A percentile compares a stretch with the other conserved stretches of the same genome.
Evolutionary conservation across 1,140 invertebrate genomes (phyloP).

Genomic region (Pseudomyrmex cubaensis): DNA sequence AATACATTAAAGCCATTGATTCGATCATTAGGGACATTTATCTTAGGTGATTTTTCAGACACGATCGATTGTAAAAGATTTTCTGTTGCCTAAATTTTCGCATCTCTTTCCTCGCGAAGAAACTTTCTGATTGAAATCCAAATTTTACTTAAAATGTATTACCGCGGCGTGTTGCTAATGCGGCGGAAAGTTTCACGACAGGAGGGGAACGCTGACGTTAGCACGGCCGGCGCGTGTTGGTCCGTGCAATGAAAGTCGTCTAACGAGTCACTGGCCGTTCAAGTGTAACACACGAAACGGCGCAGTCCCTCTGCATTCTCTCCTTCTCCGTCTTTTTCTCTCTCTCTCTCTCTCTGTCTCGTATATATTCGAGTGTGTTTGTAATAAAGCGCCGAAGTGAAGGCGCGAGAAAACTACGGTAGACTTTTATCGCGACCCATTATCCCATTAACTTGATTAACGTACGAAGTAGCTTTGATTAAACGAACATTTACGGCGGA

Average conservation of each 20-base stretch:
- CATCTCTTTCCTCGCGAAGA: too few relatives aligned
- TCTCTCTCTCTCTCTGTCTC: not conserved
- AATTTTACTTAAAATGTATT: not conserved
- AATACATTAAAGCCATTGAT: too few relatives aligned
- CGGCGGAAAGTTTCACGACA: constrained; percentile 61
- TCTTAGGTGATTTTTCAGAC: too few relatives aligned
- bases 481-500: not conserved
- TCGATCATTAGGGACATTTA: too few relatives aligned
- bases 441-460: constrained; percentile 25
- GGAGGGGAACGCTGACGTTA: constrained; percentile 41
- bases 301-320: not conserved
- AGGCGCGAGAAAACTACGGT: not conserved
- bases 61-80: too few relatives aligned
- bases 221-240: constrained; percentile 37
- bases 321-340: too few relatives aligned
- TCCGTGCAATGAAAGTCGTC: constrained; percentile 77
- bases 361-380: not conserved
- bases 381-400: constrained; percentile 31
- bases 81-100: too few relatives aligned
- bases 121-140: not conserved
- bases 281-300: constrained; percentile 40
- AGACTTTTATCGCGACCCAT: not conserved
- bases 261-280: constrained; percentile 72
- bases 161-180: not conserved
- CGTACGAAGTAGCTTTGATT: not conserved